Evolutionary conservation across 92 coral and sea anemone genomes (phyloP).

Genomic region (Epizoanthus ramosus): DNA sequence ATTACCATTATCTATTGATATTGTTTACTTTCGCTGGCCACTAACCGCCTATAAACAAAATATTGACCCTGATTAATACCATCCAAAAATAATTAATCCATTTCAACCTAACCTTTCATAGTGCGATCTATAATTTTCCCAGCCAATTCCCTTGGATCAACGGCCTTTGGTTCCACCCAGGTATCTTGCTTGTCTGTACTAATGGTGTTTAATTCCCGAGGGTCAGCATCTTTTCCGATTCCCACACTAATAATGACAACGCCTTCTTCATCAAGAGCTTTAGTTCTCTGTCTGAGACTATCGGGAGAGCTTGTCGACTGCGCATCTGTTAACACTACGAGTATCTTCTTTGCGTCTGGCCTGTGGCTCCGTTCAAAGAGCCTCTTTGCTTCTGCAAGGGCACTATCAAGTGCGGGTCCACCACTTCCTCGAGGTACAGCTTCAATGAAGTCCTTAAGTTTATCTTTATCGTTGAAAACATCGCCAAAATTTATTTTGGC

Average conservation of each 20-base stretch:
- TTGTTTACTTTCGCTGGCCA: no score
- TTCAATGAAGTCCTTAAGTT: slow-evolving; percentile 52
- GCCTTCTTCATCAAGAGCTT: slow-evolving; percentile 18
- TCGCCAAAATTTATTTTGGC: slow-evolving; percentile 56
- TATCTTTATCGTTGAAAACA: slow-evolving; percentile 43
- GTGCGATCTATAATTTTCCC: slow-evolving; percentile 11
- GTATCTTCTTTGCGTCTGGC: slow-evolving; percentile 52
- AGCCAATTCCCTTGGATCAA: slow-evolving; percentile 18
- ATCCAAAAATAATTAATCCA: background rate
- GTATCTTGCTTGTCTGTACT: slow-evolving; percentile 19
- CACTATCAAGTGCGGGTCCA: slow-evolving; percentile 63
- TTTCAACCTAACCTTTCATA: slow-evolving; percentile 4
- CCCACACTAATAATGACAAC: slow-evolving; percentile 29
- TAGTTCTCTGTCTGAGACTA: slow-evolving; percentile 10
- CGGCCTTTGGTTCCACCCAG: slow-evolving; percentile 14
- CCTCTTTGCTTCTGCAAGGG: slow-evolving; percentile 57
- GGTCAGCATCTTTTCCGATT: slow-evolving; percentile 13
- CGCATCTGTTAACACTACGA: slow-evolving; percentile 49
- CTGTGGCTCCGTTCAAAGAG: slow-evolving; percentile 62
- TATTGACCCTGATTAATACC: background rate
- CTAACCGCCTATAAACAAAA: background rate
- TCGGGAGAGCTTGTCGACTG: slow-evolving; percentile 33
- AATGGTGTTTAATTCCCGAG: background rate
- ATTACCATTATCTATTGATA: no score
- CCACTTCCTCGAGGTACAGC: slow-evolving; percentile 47